phyloP scores from a whole-genome alignment of 2,113 vertebrate species.

The Halcyon malimbica region DNA sequence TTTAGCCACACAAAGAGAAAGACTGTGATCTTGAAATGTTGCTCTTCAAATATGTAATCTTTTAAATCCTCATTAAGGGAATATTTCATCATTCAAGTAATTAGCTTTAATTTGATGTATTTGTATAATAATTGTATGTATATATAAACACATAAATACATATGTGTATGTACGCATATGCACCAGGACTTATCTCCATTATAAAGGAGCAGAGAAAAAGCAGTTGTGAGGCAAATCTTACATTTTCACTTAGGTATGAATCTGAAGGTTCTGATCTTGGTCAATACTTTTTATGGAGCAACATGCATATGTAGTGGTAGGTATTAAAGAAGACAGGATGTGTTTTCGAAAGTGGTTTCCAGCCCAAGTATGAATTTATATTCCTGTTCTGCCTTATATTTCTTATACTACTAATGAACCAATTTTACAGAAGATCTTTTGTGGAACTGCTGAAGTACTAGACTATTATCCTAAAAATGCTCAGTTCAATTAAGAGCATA shows the following conservation, averaged over 20 bases:
- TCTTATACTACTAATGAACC: not conserved
- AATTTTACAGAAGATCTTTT: constrained; percentile 1
- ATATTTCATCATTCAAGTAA: not conserved
- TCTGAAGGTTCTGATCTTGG: not conserved
- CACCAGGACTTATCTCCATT: not conserved
- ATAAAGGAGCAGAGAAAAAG: not conserved
- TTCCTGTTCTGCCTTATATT: not conserved
- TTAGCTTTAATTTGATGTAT: not conserved
- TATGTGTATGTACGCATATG: not conserved
- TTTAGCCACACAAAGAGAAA: not conserved
- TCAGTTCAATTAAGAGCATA: not conserved
- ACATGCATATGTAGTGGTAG: not conserved
- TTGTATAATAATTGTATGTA: not conserved
- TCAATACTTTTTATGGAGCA: not conserved
- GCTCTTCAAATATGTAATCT: not conserved
- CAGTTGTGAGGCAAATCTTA: not conserved
- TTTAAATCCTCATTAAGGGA: not conserved
- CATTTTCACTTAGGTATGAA: not conserved
- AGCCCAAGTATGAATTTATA: not conserved
- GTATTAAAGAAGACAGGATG: not conserved
- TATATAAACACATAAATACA: not conserved
- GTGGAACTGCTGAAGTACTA: not conserved
- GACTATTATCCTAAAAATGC: not conserved
- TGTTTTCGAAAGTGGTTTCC: not conserved
- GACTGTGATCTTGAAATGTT: not conserved